Conservation (phyloP, 1,140 invertebrate genomes). For the Babylonia areolata region DNA sequence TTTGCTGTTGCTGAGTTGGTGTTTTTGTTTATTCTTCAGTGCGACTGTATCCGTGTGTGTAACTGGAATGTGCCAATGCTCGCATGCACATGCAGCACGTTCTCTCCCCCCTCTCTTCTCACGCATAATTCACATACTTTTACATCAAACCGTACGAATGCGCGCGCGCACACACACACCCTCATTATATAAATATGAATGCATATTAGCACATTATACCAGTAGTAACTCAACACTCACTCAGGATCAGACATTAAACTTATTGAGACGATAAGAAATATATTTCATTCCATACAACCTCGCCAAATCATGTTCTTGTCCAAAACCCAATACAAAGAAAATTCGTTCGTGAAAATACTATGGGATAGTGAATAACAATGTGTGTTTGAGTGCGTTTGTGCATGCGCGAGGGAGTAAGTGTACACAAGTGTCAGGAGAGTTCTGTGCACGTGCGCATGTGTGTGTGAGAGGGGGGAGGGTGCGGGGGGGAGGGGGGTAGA, state of each 20-base stretch:
- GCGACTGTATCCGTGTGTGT: no score
- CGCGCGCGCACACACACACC: neutral
- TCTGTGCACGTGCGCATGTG: slow-evolving; percentile 8
- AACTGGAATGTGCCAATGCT: no score
- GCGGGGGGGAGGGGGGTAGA: no score
- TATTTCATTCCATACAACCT: no score
- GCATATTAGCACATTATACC: neutral
- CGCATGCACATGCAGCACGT: no score
- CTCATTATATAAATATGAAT: neutral
- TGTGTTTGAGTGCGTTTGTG: neutral
- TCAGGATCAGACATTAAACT: neutral
- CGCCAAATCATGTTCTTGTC: no score
- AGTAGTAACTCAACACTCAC: neutral
- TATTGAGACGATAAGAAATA: neutral
- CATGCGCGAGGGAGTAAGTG: neutral
- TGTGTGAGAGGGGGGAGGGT: no score
- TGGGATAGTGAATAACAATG: neutral
- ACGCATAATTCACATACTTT: no score
- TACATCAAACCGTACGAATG: neutral
- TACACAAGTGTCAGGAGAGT: neutral
- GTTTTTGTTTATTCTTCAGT: no score
- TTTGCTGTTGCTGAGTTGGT: no score
- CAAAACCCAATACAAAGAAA: neutral
- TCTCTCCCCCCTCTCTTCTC: no score
- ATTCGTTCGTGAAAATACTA: neutral